These are phyloP conservation scores for Acyrthosiphon pisum DNA, from an alignment of 1,140 invertebrate species.

Conservation along the genomic window DNA sequence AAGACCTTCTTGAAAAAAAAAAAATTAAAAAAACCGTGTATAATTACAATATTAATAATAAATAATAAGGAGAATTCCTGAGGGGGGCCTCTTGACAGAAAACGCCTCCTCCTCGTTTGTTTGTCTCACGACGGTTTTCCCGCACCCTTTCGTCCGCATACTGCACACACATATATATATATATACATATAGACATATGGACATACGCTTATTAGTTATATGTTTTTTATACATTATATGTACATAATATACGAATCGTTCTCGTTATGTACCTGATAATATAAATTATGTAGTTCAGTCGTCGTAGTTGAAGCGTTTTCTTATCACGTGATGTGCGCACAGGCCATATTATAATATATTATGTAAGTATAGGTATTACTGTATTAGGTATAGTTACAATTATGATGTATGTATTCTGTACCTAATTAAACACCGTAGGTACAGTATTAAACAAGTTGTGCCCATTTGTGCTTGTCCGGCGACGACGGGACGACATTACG, in stretches of 20 bases:
- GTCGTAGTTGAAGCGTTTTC: no score
- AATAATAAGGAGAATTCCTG: conserved; percentile 32
- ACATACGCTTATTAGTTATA: neutral
- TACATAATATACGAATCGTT: neutral
- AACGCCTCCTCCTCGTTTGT: conserved; percentile 33
- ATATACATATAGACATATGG: no score
- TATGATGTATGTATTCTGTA: no score
- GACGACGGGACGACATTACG: neutral
- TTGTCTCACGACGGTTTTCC: neutral
- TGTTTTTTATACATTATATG: neutral
- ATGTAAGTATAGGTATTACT: no score
- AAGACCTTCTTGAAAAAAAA: conserved; percentile 3
- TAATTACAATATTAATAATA: conserved; percentile 48
- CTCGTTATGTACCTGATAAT: neutral
- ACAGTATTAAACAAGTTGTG: neutral
- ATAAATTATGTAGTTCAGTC: no score
- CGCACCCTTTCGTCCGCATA: neutral
- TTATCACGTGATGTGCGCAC: no score
- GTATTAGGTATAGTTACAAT: no score
- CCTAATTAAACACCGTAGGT: no score
- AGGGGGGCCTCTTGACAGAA: neutral
- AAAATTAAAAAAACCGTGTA: conserved; percentile 32
- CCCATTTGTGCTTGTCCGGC: neutral
- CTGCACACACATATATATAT: neutral
- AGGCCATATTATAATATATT: no score